Conservation (phyloP, 2,797 vertebrate species). For the Sebastes taczanowskii region DNA sequence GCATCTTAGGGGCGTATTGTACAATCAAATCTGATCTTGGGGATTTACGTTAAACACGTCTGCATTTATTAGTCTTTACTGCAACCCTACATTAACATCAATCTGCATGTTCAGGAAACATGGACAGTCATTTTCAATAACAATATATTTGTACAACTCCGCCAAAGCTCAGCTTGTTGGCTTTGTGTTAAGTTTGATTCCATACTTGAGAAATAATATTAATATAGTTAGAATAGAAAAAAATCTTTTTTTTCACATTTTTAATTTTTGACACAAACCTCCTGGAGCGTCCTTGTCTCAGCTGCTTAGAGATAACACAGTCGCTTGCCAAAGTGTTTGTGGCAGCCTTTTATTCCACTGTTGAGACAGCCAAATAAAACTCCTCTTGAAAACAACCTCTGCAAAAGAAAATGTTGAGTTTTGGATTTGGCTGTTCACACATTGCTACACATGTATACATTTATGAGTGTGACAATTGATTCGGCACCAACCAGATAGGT, state of each 20-base stretch:
- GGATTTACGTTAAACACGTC: neutral
- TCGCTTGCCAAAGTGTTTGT: slow-evolving; percentile 3
- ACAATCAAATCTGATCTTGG: neutral
- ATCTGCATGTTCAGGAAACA: neutral
- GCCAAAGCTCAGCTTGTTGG: neutral
- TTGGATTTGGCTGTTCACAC: neutral
- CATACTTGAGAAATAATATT: neutral
- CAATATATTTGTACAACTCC: neutral
- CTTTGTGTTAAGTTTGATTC: neutral
- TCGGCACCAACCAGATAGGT: neutral
- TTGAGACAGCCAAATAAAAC: neutral
- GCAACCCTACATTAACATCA: neutral
- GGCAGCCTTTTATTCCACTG: slow-evolving; percentile 10
- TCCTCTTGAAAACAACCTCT: neutral
- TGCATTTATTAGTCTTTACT: neutral
- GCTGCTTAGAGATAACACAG: slow-evolving; percentile 11
- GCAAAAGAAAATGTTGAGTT: neutral
- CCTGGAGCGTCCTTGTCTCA: slow-evolving; percentile 1
- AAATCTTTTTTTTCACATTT: neutral
- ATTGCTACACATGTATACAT: neutral
- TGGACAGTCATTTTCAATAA: neutral
- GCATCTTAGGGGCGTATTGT: neutral
- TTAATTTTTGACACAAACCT: slow-evolving; percentile 14
- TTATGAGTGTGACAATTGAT: neutral
- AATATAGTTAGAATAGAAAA: too few relatives aligned